Evolutionary conservation across 2,113 vertebrate species (phyloP).

Genomic region (Camelus bactrianus): DNA sequence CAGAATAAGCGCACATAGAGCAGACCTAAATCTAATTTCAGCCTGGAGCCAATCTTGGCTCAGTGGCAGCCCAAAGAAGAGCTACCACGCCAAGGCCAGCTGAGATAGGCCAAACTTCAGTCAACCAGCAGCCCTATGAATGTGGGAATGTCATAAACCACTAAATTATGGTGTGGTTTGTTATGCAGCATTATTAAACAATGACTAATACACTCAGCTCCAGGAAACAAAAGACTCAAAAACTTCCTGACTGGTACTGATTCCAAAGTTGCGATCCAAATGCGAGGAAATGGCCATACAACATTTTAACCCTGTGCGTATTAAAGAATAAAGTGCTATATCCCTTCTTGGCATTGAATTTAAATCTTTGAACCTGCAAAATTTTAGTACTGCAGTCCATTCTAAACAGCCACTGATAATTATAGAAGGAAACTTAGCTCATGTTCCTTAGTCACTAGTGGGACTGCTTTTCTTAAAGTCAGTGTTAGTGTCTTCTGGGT

Average conservation of each 20-base stretch:
- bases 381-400: not conserved
- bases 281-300: constrained; percentile 1
- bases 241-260: constrained; percentile 50
- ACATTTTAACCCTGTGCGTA: constrained; percentile 38
- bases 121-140: not conserved
- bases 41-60: not conserved
- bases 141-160: not conserved
- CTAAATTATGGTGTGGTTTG: not conserved
- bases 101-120: not conserved
- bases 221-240: constrained; percentile 56
- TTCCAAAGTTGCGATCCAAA: constrained; percentile 56
- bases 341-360: constrained; percentile 6
- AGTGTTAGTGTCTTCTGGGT: not conserved
- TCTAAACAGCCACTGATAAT: constrained; percentile 18
- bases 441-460: not conserved
- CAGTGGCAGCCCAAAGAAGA: not conserved
- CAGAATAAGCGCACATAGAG: not conserved
- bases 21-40: not conserved
- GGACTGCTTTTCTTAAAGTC: not conserved
- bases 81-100: not conserved
- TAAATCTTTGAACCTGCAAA: not conserved
- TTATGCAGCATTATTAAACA: not conserved
- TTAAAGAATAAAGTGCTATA: constrained; percentile 51
- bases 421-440: not conserved
- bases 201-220: not conserved